Percentiles rank a stretch among this genome's conserved stretches.
phyloP scores from a whole-genome alignment of 2,888 invertebrate genomes.

The Cylindroiulus punctatus region DNA sequence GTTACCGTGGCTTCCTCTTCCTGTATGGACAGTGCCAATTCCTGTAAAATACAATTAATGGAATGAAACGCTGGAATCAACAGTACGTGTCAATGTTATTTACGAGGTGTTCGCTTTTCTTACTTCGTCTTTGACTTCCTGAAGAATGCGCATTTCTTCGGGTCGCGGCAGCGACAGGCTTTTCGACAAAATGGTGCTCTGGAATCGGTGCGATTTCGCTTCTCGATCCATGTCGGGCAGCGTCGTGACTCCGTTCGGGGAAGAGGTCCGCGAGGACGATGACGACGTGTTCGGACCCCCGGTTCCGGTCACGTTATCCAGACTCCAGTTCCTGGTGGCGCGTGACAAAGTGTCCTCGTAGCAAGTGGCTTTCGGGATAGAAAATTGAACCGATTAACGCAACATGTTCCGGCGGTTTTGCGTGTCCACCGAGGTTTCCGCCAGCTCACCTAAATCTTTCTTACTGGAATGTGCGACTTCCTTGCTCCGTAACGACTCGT shows the following conservation, averaged over 20 bases:
- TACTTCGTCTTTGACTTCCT: slow-evolving; percentile 56
- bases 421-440: too few species aligned
- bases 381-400: neutral
- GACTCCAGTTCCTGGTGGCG: slow-evolving; percentile 52
- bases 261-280: neutral
- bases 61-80: neutral
- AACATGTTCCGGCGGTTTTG: too few species aligned
- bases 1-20: slow-evolving; percentile 76
- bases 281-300: neutral
- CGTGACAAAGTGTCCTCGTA: slow-evolving; percentile 55
- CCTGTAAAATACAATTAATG: slow-evolving; percentile 66
- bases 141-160: slow-evolving; percentile 42
- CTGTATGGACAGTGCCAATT: slow-evolving; percentile 79
- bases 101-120: neutral
- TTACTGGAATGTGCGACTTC: slow-evolving; percentile 30
- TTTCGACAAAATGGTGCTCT: slow-evolving; percentile 30
- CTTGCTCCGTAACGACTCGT: neutral
- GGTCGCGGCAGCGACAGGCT: neutral
- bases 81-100: neutral
- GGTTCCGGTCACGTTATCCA: neutral
- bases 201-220: neutral
- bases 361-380: slow-evolving; percentile 40
- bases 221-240: slow-evolving; percentile 24
- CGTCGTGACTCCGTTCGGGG: neutral
- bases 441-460: slow-evolving; percentile 49